Base-by-base conservation (phyloP, 2,113 vertebrate species). In the Megaceryle torquata region DNA sequence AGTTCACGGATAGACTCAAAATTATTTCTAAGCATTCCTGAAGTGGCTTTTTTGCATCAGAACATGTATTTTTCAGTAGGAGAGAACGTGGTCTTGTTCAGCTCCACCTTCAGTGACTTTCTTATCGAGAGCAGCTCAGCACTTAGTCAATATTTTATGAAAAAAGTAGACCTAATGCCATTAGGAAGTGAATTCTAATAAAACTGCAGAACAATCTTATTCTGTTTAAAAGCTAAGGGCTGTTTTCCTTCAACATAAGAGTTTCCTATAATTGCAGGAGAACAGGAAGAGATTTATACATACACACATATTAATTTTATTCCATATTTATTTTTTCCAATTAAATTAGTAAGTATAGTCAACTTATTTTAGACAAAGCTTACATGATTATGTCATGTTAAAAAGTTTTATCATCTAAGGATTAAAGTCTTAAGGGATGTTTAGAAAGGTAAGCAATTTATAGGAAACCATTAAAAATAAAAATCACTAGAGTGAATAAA, bases 401-500 rank as follows among this genome's bases (percentile, higher is more conserved):
- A 50, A 82, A 88, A 69, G 48, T 41, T 87, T 93, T 61, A 83
- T 87, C 64, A 56, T 64, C 15, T 59, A 80, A 89, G 35, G 33
- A 95, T 76, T 67, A 72, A 95, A 88, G 61, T 53, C 37, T 91
- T 68, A 88, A 82, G 61, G 28, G 31, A 22, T 83, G 9, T 80
- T 94, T 86, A 72, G 68, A 81, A 96, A 86, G 69, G 69, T 41
- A 64, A 78, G 63, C 5, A 28, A 65, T 93, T 92, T 93, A 83
- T 74, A 84, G 60, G 64, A 86, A 77, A 79, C 13, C 56, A 84
- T 92, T 93, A 90, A 74, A 93, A 88, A 56, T 44, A 93, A 86
- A 94, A 82, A 56, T 68, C 82, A 84, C 54, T 90, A 88, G 86
- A 86, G 77, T 96, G 83, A 65, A 84, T 93, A 94, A 97, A 92